phyloP scores from a whole-genome alignment of 2,113 vertebrate species.

The Xiphophorus maculatus region DNA sequence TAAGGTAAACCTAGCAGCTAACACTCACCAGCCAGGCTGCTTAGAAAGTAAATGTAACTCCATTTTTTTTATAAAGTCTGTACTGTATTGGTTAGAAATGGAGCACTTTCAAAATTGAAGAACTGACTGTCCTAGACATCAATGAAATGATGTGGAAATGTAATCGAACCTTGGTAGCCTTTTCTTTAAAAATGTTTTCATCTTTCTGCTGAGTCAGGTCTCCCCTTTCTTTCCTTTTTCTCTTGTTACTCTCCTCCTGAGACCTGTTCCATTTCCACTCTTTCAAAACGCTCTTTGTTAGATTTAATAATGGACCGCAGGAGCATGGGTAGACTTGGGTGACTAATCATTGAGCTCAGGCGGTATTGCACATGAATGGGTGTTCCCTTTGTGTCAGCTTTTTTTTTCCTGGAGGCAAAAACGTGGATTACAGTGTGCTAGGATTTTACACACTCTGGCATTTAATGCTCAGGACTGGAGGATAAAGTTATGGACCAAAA shows the following conservation, averaged over 20 bases:
- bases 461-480: background rate
- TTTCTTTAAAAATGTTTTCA: background rate
- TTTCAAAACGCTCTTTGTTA: background rate
- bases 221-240: background rate
- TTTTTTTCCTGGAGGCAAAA: background rate
- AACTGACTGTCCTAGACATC: background rate
- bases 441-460: background rate
- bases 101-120: background rate
- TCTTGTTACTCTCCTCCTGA: background rate
- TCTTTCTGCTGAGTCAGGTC: background rate
- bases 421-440: background rate
- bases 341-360: slow-evolving; percentile 5
- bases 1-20: background rate
- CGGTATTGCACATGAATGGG: background rate
- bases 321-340: background rate
- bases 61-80: background rate
- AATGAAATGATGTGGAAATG: background rate
- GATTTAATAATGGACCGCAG: background rate
- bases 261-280: background rate
- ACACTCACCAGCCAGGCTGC: background rate
- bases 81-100: background rate
- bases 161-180: background rate
- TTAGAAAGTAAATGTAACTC: background rate
- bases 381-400: background rate
- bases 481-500: background rate